These are phyloP conservation scores for Volucella inflata DNA, from an alignment of 2,888 invertebrate genomes.

Conservation along the genomic window DNA sequence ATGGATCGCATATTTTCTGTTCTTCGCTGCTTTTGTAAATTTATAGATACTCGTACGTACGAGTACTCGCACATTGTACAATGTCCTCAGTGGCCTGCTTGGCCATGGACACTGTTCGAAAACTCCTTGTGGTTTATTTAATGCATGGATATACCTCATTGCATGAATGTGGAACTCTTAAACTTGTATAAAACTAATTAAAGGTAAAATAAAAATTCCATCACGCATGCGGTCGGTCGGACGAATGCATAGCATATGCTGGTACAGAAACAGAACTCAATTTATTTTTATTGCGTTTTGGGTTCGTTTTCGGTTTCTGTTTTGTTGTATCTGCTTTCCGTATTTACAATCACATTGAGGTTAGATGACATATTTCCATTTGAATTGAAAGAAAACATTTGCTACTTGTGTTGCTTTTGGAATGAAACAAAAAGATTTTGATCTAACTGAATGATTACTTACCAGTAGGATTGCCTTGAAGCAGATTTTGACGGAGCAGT, in stretches of 20 bases:
- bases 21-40: constrained; percentile 25
- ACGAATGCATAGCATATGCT: background rate
- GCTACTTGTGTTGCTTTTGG: too few species aligned
- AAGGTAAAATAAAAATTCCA: constrained; percentile 66
- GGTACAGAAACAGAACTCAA: constrained; percentile 44
- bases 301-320: constrained; percentile 11
- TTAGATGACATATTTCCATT: constrained; percentile 15
- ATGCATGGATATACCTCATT: background rate
- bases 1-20: background rate
- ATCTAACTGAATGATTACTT: too few species aligned
- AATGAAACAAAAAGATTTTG: too few species aligned
- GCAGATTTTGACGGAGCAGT: too few species aligned
- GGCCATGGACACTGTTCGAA: background rate
- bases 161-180: constrained; percentile 11
- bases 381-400: background rate
- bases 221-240: constrained; percentile 57
- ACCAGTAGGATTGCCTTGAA: too few species aligned
- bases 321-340: constrained; percentile 5
- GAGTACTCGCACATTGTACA: constrained; percentile 8
- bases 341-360: constrained; percentile 22
- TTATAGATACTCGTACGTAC: too few species aligned
- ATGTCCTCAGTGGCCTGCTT: constrained; percentile 33
- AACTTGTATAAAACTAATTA: constrained; percentile 50
- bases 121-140: constrained; percentile 38
- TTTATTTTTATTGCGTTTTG: constrained; percentile 53